Percentiles rank a stretch among this genome's conserved stretches.
phyloP scores from a whole-genome alignment of 2,797 vertebrate genomes.

The Enteromius trimaculatus region DNA sequence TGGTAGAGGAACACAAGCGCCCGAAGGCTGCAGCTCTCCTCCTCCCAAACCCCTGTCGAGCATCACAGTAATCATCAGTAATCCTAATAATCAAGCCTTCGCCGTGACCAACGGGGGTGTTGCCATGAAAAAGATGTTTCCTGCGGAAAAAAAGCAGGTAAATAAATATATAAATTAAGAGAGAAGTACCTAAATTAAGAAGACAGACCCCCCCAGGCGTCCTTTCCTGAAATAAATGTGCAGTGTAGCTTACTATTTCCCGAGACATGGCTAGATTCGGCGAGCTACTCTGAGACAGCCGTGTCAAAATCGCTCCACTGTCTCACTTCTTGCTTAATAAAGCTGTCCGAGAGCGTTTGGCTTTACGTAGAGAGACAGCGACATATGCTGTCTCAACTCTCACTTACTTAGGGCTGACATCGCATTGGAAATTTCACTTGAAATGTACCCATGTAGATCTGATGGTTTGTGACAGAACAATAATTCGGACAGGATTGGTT shows the following conservation, averaged over 20 bases:
- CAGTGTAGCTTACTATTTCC: slow-evolving; percentile 22
- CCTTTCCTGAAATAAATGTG: slow-evolving; percentile 74
- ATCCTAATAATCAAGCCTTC: slow-evolving; percentile 70
- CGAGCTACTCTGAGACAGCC: slow-evolving; percentile 10
- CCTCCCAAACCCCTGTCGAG: slow-evolving; percentile 59
- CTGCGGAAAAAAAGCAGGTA: slow-evolving; percentile 40
- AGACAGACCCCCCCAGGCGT: slow-evolving; percentile 73
- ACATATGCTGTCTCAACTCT: slow-evolving; percentile 32
- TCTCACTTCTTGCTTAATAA: slow-evolving; percentile 26
- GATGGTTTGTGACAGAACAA: neutral
- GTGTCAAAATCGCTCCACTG: neutral
- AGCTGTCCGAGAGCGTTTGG: neutral
- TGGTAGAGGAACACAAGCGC: slow-evolving; percentile 59
- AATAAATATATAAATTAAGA: slow-evolving; percentile 44
- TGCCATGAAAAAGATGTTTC: slow-evolving; percentile 33
- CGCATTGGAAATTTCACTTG: neutral
- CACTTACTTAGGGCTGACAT: slow-evolving; percentile 24
- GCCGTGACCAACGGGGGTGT: slow-evolving; percentile 55
- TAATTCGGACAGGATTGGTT: slow-evolving; percentile 1
- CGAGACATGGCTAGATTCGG: neutral
- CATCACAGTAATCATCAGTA: slow-evolving; percentile 72
- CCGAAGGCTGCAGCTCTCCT: slow-evolving; percentile 57
- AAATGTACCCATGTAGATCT: neutral
- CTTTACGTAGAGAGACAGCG: slow-evolving; percentile 12
- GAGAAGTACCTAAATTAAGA: slow-evolving; percentile 64